These are phyloP conservation scores for Phalacrocorax aristotelis DNA, from an alignment of 2,113 vertebrate species.

Conservation along the genomic window DNA sequence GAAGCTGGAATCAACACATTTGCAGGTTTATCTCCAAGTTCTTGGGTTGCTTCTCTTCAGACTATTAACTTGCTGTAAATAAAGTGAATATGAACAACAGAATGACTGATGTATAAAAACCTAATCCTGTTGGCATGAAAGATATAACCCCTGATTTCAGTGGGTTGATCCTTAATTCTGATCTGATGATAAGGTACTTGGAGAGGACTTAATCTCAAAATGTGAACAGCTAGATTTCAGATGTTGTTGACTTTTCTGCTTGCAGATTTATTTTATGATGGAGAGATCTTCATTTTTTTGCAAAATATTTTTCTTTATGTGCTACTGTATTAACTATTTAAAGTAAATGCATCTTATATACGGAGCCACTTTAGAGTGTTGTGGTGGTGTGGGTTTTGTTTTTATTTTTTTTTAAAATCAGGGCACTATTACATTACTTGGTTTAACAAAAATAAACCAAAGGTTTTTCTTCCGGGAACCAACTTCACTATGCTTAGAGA, in stretches of 20 bases:
- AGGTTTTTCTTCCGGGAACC: neutral
- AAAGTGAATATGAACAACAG: neutral
- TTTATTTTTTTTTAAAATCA: neutral
- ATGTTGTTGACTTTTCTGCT: neutral
- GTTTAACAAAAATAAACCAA: constrained; percentile 19
- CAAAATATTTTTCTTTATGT: neutral
- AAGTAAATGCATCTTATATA: neutral
- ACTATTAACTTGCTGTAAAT: neutral
- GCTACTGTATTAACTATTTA: neutral
- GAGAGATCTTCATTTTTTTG: neutral
- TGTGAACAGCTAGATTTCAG: neutral
- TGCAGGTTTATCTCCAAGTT: neutral
- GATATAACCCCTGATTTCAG: neutral
- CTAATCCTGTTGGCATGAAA: neutral
- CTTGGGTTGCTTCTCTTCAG: neutral
- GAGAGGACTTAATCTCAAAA: neutral
- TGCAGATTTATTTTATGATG: neutral
- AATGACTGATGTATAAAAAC: neutral
- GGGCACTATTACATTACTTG: neutral
- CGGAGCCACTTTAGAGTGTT: neutral
- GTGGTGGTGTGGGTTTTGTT: too few species aligned
- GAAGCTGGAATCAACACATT: neutral
- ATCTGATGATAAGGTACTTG: neutral
- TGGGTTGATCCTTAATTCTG: neutral
- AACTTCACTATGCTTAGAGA: neutral